Percentiles rank a stretch among this genome's conserved stretches.
These are phyloP conservation scores for Ariopsis seemanni DNA, from an alignment of 2,113 vertebrate genomes.

Conservation along the genomic window DNA sequence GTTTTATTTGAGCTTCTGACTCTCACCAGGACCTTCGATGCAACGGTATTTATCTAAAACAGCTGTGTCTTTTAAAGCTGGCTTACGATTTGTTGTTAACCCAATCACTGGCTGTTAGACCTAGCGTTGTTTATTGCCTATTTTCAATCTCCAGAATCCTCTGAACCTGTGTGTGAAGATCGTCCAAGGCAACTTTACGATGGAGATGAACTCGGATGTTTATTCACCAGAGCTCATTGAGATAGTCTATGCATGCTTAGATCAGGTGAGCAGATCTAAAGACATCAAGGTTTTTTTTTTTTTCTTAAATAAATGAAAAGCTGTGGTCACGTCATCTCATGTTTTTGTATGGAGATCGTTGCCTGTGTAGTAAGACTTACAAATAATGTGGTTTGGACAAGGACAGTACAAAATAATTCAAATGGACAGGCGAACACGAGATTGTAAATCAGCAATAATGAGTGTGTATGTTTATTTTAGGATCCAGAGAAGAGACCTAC, in stretches of 20 bases:
- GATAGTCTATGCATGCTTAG: conserved; percentile 87
- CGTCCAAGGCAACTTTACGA: conserved; percentile 94
- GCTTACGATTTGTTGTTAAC: not conserved
- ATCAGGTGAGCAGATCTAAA: conserved; percentile 76
- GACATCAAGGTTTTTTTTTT: not conserved
- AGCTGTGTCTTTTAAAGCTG: not conserved
- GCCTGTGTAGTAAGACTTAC: not conserved
- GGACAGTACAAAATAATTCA: not conserved
- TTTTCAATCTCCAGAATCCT: conserved; percentile 81
- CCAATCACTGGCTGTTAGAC: not conserved
- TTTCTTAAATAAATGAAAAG: too few species aligned
- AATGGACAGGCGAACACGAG: not conserved
- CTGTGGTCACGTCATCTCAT: not conserved
- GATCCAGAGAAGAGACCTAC: conserved; percentile 93
- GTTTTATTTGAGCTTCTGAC: conserved; percentile 93
- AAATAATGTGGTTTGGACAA: not conserved
- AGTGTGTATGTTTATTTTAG: conserved; percentile 67
- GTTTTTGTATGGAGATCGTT: not conserved
- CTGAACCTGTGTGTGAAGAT: conserved; percentile 98
- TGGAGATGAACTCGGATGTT: conserved; percentile 87
- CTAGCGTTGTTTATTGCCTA: not conserved
- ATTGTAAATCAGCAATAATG: not conserved
- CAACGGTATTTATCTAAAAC: conserved; percentile 79
- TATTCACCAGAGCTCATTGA: conserved; percentile 86
- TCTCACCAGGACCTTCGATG: conserved; percentile 95